phyloP scores from a whole-genome alignment of 2,113 vertebrate species.

The Hemibagrus wyckioides region DNA sequence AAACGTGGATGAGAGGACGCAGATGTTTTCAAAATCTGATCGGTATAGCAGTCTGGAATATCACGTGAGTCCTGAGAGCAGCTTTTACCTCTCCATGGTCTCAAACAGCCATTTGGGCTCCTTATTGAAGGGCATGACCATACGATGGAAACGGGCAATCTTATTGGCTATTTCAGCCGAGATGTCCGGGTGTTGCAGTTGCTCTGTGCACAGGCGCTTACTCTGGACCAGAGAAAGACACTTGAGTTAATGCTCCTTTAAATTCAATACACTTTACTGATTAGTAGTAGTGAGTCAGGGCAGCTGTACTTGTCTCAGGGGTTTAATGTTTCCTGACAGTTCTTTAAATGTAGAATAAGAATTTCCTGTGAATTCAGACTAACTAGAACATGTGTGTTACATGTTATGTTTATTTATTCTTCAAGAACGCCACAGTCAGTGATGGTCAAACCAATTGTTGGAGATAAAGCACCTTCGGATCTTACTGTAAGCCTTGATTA shows the following conservation, averaged over 20 bases:
- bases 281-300: neutral
- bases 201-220: conserved; percentile 77
- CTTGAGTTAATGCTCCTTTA: neutral
- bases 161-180: conserved; percentile 85
- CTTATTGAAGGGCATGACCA: conserved; percentile 97
- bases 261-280: neutral
- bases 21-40: neutral
- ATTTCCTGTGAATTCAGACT: neutral
- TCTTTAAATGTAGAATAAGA: neutral
- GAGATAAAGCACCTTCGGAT: neutral
- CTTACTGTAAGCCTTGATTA: neutral
- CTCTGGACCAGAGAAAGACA: conserved; percentile 68
- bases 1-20: neutral
- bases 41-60: neutral
- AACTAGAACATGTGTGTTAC: neutral
- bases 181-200: conserved; percentile 76
- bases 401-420: neutral
- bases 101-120: conserved; percentile 91
- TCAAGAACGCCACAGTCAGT: neutral
- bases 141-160: conserved; percentile 87
- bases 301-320: neutral
- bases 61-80: neutral
- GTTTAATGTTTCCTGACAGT: neutral
- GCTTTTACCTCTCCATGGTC: conserved; percentile 82
- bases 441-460: neutral